Evolutionary conservation across 92 coral and sea anemone genomes (phyloP).

Genomic region (Zoanthus solanderi): DNA sequence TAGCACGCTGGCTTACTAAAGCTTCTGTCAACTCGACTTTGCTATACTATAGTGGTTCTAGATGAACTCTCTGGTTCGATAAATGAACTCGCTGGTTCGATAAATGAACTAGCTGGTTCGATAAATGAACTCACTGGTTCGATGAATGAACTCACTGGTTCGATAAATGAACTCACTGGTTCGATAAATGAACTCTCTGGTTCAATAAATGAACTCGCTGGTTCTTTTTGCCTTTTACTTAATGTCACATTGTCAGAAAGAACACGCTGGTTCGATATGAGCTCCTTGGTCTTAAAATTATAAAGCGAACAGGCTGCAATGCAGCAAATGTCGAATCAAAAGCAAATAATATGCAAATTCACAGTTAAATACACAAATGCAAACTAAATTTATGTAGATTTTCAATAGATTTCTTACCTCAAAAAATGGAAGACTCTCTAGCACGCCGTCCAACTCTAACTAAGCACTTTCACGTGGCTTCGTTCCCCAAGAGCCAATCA

Average conservation of each 20-base stretch:
- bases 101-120: neutral
- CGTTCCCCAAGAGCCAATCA: neutral
- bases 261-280: constrained; percentile 2
- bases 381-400: too few species aligned
- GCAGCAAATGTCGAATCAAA: neutral
- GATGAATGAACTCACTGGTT: neutral
- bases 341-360: too few species aligned
- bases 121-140: neutral
- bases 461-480: neutral
- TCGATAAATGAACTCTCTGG: neutral
- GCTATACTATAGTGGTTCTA: constrained; percentile 2
- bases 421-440: too few species aligned
- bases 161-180: neutral
- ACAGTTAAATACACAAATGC: too few species aligned
- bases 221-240: neutral
- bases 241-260: too few species aligned
- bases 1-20: constrained; percentile 7
- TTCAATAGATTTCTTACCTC: too few species aligned
- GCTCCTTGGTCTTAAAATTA: neutral
- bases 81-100: constrained; percentile 2
- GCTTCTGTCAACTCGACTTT: constrained; percentile 10
- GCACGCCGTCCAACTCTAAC: neutral
- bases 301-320: neutral
- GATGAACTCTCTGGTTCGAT: constrained; percentile 10
- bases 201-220: neutral